Evolutionary conservation across 1,140 invertebrate species (phyloP).

Genomic region (Lepidurus apus): DNA sequence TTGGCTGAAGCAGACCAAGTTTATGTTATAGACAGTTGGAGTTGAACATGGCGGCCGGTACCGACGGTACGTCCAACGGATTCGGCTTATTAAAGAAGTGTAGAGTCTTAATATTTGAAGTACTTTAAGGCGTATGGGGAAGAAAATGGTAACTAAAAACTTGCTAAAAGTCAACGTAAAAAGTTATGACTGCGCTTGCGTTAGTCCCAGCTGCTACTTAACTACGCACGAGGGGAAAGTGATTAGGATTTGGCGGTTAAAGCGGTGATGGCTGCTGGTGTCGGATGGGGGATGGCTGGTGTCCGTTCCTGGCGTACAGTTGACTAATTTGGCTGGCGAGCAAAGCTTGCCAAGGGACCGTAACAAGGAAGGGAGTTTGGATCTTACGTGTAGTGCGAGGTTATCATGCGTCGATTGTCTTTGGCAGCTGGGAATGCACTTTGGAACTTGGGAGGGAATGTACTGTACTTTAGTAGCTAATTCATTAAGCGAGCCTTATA

Average conservation of each 20-base stretch:
- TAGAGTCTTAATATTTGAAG: too few relatives aligned
- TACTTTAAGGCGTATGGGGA: too few relatives aligned
- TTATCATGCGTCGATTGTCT: neutral
- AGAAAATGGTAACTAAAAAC: too few relatives aligned
- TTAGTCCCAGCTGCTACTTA: neutral
- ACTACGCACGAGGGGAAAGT: neutral
- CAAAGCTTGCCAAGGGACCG: neutral
- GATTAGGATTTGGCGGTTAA: neutral
- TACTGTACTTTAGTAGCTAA: neutral
- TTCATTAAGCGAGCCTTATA: neutral
- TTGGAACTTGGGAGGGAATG: neutral
- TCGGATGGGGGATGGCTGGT: neutral
- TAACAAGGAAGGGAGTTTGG: neutral
- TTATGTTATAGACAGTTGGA: too few relatives aligned
- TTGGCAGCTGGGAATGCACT: neutral
- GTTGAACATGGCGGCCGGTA: too few relatives aligned
- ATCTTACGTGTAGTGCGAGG: neutral
- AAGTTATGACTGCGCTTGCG: neutral
- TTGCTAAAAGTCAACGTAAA: too few relatives aligned
- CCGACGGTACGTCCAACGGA: too few relatives aligned
- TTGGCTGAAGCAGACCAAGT: neutral
- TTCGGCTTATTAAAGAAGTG: too few relatives aligned
- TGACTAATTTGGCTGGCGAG: constrained; percentile 9
- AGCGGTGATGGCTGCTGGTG: neutral
- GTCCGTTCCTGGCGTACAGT: neutral